Evolutionary conservation across 2,888 invertebrate species (phyloP).

Genomic region (Scaptomyza flava): DNA sequence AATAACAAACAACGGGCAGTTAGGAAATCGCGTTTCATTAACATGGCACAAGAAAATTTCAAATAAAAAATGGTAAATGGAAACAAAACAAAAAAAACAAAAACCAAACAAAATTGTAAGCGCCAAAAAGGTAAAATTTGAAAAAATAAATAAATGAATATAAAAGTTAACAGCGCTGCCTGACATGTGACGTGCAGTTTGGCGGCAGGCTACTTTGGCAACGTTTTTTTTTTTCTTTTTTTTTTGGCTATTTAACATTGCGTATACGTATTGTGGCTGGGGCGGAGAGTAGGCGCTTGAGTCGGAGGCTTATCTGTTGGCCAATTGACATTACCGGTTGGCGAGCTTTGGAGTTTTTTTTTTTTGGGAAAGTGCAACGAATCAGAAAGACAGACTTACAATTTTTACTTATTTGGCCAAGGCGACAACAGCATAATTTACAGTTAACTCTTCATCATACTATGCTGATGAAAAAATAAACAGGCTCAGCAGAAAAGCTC

Average conservation of each 20-base stretch:
- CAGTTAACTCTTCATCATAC: slow-evolving; percentile 73
- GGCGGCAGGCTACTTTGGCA: slow-evolving; percentile 30
- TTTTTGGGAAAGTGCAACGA: slow-evolving; percentile 71
- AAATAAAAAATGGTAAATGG: slow-evolving; percentile 60
- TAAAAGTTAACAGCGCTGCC: slow-evolving; percentile 3
- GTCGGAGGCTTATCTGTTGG: slow-evolving; percentile 51
- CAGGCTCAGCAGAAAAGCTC: slow-evolving; percentile 5
- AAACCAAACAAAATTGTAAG: slow-evolving; percentile 38
- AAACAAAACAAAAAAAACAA: slow-evolving; percentile 22
- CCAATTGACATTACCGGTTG: slow-evolving; percentile 51
- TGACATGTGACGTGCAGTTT: slow-evolving; percentile 50
- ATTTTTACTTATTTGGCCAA: slow-evolving; percentile 30
- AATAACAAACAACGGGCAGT: slow-evolving; percentile 70
- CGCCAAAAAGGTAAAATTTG: slow-evolving; percentile 18
- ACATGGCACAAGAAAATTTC: slow-evolving; percentile 63
- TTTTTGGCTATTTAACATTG: slow-evolving; percentile 57
- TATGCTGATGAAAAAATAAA: background rate
- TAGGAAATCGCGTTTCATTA: slow-evolving; percentile 79
- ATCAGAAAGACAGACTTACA: slow-evolving; percentile 30
- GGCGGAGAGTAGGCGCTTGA: background rate
- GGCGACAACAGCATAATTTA: slow-evolving; percentile 77
- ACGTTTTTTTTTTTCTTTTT: background rate
- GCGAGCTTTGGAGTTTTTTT: background rate
- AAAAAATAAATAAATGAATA: slow-evolving; percentile 1
- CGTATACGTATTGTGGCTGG: slow-evolving; percentile 61